Base-by-base conservation (phyloP, 2,888 invertebrate genomes). In the Limnephilus marmoratus region DNA sequence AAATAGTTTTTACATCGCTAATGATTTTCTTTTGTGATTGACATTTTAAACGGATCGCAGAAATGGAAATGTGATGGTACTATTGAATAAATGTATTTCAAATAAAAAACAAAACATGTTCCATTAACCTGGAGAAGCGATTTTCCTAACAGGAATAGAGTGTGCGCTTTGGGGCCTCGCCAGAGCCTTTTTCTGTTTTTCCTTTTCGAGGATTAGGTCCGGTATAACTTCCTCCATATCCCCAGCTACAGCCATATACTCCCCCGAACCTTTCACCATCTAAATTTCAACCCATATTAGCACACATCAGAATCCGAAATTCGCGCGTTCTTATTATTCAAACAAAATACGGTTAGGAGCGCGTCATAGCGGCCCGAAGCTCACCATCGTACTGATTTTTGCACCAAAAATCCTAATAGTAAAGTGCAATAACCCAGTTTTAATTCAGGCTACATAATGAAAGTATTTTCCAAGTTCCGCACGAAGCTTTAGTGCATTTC, bases 381-480 rank as follows among this genome's bases (percentile, higher is more conserved):
- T 90, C 90, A 81, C 85, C 82, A 90, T 91, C 85, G 49, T 88
- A 93, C 93, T 93, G 93, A 88, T 92, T 91, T 90, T 92, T 92
- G 92, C 92, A 91, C 93, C 91, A 91, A 92, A 93, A 93, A 92
- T 92, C 90, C 91, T 87, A 88, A 82, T 85, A 90, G 92, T 94
- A 94, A 94, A 95, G 96, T 96, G 96, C 96, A 96, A 95, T 96
- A 96, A 96, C 96, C 96, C 95, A 96, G 95, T 96, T 96, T 95
- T 93, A 95, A 94, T 95, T 95, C 96, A 96, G 96, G 96, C 96
- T 95, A 96, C 95, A 95, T 96, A 94, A 94, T 94, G 94, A 93
- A 94, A 92, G 93, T 93, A 92, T 93, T 93, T 92, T 94, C 95
- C 95, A 95, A 95, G 95, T 95, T 95, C 95, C 95, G 95, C 94